Base-by-base conservation (phyloP, 2,797 vertebrate species). In the Enteromius unitaeniatus region DNA sequence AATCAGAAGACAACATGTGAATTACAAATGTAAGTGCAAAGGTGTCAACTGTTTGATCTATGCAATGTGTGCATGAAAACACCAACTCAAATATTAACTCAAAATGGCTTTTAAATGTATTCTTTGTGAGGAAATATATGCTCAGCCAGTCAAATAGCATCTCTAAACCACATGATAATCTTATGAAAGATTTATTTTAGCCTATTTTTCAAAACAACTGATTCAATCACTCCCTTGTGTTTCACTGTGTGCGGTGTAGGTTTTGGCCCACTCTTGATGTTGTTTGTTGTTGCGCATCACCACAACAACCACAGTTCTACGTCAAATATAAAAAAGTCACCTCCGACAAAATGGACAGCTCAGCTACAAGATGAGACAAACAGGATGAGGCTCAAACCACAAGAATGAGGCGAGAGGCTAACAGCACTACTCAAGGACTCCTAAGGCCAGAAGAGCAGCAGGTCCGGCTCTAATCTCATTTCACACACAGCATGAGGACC, bases 291-390 rank as follows among this genome's bases (percentile, higher is more conserved):
- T 65, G 51, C 34, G 68, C 31, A 65, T 55, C 3, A 70, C 70
- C 85, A 83, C 79, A 74, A 84, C 83, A 26, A 85, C 84, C 83
- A 72, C 83, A 47, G 28, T 7, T 68, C 23, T 6, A 42, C 26
- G 72, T 82, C 78, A 85, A 49, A 69, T 58, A 37, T 6, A 37
- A 37, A 37, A 13, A 1, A 72, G 4, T 17, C 34, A n/a, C 49
- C 23, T 31, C 7, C 37, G 49, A 77, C 8, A 26, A 45, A 75
- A 68, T 74, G 55, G 62, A 67, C 70, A 84, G 37, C 31, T 65
- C 60, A 60, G 21, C 34, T 55, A 74, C 53, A 81, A 47, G 6
- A 65, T 14, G 10, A 70, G 26, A 74, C 77, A 76, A 76, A 81
- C 73, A 78, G 45, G 19, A 84, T 34, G 83, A 58, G 53, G 31